Evolutionary conservation across 2,888 invertebrate genomes (phyloP).

Genomic region (Papilio demoleus): DNA sequence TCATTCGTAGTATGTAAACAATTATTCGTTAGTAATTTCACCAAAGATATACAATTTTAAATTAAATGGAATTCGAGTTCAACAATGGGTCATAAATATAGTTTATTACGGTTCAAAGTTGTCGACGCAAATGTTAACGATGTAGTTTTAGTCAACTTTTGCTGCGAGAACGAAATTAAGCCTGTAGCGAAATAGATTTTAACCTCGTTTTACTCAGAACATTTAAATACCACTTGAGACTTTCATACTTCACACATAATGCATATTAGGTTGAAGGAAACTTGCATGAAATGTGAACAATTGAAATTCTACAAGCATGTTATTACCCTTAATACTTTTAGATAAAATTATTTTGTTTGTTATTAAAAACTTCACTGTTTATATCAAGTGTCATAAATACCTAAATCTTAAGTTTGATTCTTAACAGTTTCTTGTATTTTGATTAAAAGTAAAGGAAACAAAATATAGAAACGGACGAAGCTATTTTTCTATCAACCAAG

Average conservation of each 20-base stretch:
- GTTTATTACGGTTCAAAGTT: slow-evolving; percentile 20
- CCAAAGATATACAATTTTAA: slow-evolving; percentile 5
- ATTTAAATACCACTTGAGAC: slow-evolving; percentile 13
- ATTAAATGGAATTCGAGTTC: slow-evolving; percentile 14
- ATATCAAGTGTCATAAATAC: too few relatives aligned
- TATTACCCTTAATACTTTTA: too few relatives aligned
- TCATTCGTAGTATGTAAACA: neutral
- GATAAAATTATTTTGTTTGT: too few relatives aligned
- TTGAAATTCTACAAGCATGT: neutral
- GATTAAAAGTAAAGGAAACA: slow-evolving; percentile 12
- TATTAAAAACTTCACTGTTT: too few relatives aligned
- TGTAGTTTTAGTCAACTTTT: slow-evolving; percentile 14
- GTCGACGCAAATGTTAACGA: slow-evolving; percentile 25
- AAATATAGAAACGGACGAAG: slow-evolving; percentile 16
- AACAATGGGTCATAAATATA: slow-evolving; percentile 15
- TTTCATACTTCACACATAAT: neutral
- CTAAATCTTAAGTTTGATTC: too few relatives aligned
- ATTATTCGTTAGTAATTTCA: neutral
- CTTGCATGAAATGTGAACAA: neutral
- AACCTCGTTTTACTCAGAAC: slow-evolving; percentile 14
- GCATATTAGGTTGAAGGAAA: neutral
- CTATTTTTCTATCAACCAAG: slow-evolving; percentile 59
- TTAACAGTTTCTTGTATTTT: too few relatives aligned
- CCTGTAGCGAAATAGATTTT: slow-evolving; percentile 20
- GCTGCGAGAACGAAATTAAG: slow-evolving; percentile 19